Evolutionary conservation across 1,140 invertebrate genomes (phyloP).

Genomic region (Dermatophagoides farinae): DNA sequence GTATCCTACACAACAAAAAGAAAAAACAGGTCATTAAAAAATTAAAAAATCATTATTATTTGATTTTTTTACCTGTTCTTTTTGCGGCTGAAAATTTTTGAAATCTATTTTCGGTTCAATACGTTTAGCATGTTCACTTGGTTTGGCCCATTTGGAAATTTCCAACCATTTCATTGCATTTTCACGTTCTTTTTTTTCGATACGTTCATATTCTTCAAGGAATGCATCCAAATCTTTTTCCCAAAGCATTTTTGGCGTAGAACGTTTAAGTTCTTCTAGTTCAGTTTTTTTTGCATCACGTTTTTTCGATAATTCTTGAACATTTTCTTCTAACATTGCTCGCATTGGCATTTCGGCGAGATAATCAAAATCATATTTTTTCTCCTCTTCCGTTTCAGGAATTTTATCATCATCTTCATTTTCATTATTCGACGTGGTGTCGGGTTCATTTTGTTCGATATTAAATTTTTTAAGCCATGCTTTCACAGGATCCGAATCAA

Average conservation of each 20-base stretch:
- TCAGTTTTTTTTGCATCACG: constrained; percentile 34
- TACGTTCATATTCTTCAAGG: constrained; percentile 35
- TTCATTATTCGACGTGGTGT: constrained; percentile 24
- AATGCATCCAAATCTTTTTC: constrained; percentile 63
- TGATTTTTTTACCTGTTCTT: not conserved
- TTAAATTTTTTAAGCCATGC: constrained; percentile 57
- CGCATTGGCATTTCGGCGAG: constrained; percentile 79
- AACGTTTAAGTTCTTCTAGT: constrained; percentile 28
- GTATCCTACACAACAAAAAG: not conserved
- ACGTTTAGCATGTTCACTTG: constrained; percentile 1
- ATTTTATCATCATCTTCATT: constrained; percentile 17
- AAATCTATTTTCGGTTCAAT: constrained; percentile 48
- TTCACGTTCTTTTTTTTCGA: constrained; percentile 14
- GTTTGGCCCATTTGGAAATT: not conserved
- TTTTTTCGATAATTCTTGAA: constrained; percentile 43
- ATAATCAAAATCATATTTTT: constrained; percentile 48
- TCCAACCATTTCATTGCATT: constrained; percentile 5
- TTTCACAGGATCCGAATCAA: constrained; percentile 79
- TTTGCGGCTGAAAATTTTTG: constrained; percentile 41
- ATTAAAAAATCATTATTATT: not conserved
- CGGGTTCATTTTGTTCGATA: constrained; percentile 20
- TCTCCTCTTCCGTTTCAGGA: constrained; percentile 21
- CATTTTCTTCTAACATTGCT: constrained; percentile 75
- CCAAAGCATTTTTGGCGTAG: constrained; percentile 67
- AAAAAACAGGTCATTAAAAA: no score